Evolutionary conservation across 2,113 vertebrate species (phyloP).

Genomic region (Pyxicephalus adspersus): DNA sequence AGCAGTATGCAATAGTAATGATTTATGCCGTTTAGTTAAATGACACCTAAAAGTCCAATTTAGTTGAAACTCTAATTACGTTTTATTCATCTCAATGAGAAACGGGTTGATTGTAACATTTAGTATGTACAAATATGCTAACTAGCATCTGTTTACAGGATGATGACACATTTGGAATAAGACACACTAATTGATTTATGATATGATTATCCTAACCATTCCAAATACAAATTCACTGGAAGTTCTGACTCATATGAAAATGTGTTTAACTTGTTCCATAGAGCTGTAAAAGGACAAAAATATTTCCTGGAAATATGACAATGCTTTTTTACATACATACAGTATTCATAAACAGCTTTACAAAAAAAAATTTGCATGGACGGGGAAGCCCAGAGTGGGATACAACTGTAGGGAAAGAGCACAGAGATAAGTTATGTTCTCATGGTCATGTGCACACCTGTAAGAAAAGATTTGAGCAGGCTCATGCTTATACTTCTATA

Average conservation of each 20-base stretch:
- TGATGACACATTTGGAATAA: neutral
- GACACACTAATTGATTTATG: neutral
- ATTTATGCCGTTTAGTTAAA: too few species aligned
- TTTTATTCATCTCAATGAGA: slow-evolving; percentile 13
- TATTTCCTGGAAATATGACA: too few species aligned
- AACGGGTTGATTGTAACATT: slow-evolving; percentile 5
- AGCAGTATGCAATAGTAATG: too few species aligned
- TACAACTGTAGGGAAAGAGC: too few species aligned
- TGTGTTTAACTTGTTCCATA: neutral
- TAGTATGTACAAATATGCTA: neutral
- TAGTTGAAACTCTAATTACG: neutral
- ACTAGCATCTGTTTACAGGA: slow-evolving; percentile 26
- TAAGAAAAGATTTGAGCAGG: too few species aligned
- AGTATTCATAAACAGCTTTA: too few species aligned
- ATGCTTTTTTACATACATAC: too few species aligned
- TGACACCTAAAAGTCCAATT: neutral
- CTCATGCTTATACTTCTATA: too few species aligned
- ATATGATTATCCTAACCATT: neutral
- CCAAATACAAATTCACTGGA: neutral
- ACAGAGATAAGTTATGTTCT: too few species aligned
- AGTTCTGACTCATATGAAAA: neutral
- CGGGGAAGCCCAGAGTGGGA: too few species aligned
- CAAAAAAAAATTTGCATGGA: too few species aligned
- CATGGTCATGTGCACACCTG: too few species aligned
- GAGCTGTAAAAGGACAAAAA: neutral